Conservation (phyloP, 2,888 invertebrate genomes). For the Drosophila mercatorum region DNA sequence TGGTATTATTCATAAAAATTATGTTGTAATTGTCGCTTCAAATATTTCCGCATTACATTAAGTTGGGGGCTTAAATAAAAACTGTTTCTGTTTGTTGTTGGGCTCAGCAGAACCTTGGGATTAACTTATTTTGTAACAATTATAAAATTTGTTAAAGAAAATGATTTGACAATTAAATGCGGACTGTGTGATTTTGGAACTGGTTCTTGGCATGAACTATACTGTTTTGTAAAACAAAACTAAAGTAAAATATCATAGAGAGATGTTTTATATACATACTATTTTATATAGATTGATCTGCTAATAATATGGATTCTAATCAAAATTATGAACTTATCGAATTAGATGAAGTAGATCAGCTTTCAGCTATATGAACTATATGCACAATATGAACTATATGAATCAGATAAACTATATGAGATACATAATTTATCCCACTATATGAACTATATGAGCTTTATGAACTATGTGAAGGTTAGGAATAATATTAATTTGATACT, state of each 20-base stretch:
- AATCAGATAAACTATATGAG: neutral
- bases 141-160: neutral
- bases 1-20: slow-evolving; percentile 32
- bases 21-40: slow-evolving; percentile 37
- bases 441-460: neutral
- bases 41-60: slow-evolving; percentile 43
- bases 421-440: too few species aligned
- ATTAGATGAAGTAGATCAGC: too few species aligned
- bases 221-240: neutral
- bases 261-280: neutral
- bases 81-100: neutral
- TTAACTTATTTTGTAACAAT: neutral
- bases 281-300: neutral
- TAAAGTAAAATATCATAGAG: neutral
- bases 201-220: neutral
- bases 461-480: neutral
- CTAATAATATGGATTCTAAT: too few species aligned
- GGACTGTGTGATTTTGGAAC: neutral
- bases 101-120: neutral
- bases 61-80: neutral
- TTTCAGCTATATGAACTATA: neutral
- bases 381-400: neutral
- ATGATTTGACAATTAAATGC: slow-evolving; percentile 1
- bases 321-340: too few species aligned
- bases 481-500: too few species aligned